phyloP scores from a whole-genome alignment of 2,888 invertebrate species.

The Sminthurides aquaticus region DNA sequence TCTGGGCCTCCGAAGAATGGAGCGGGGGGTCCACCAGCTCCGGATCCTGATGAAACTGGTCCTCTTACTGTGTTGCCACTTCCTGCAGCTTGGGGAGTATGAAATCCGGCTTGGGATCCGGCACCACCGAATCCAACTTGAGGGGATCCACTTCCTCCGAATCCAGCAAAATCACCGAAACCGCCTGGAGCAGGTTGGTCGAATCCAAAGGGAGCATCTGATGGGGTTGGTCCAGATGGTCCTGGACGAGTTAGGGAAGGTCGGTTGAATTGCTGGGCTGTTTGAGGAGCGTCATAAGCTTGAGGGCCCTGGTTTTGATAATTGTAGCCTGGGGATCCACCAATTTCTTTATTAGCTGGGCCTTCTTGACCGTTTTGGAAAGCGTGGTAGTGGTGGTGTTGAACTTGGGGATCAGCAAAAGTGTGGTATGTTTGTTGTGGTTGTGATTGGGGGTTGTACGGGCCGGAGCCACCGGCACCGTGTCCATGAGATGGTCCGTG shows the following conservation, averaged over 20 bases:
- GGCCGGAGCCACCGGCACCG: neutral
- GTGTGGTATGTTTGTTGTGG: constrained; percentile 4
- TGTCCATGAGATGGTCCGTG: neutral
- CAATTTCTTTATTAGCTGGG: neutral
- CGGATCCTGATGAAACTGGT: neutral
- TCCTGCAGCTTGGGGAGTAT: constrained; percentile 8
- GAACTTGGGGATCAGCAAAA: constrained; percentile 8
- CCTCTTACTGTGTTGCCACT: neutral
- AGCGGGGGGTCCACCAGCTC: neutral
- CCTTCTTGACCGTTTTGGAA: neutral
- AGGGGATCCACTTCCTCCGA: neutral
- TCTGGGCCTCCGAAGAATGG: constrained; percentile 20
- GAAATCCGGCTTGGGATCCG: neutral
- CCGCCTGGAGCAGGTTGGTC: neutral
- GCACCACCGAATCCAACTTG: too few species aligned
- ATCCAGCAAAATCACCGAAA: constrained; percentile 7
- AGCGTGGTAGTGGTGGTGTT: constrained; percentile 17
- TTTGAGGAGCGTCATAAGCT: constrained; percentile 8
- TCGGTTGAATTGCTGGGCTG: constrained; percentile 14
- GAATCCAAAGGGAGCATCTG: neutral
- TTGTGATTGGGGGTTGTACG: constrained; percentile 1
- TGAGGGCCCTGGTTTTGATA: neutral
- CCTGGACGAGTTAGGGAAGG: constrained; percentile 5
- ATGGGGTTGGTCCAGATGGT: neutral
- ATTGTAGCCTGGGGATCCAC: constrained; percentile 1